A percentile compares a stretch with the other conserved stretches of the same genome.
These are phyloP conservation scores for Stenopsyche tienmushanensis DNA, from an alignment of 1,140 invertebrate genomes.

Conservation along the genomic window DNA sequence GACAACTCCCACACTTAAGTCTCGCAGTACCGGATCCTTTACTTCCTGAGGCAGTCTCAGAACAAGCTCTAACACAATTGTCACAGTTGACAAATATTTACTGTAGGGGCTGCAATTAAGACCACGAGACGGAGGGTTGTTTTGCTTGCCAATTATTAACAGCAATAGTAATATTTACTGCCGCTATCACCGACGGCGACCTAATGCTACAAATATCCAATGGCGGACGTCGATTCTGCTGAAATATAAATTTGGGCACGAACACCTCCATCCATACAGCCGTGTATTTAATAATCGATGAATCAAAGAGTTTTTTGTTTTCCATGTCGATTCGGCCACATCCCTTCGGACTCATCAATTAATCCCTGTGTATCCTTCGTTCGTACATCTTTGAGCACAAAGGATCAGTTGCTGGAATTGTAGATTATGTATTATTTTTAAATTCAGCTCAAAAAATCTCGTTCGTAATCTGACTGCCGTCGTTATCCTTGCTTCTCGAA, in stretches of 20 bases:
- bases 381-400: too few relatives aligned
- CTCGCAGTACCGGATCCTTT: background rate
- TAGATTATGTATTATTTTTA: conserved; percentile 27
- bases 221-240: too few relatives aligned
- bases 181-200: background rate
- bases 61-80: conserved; percentile 27
- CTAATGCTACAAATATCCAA: too few relatives aligned
- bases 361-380: too few relatives aligned
- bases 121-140: conserved; percentile 12
- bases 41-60: background rate
- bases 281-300: too few relatives aligned
- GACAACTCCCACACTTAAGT: background rate
- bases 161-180: conserved; percentile 2
- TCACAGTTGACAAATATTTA: conserved; percentile 26
- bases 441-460: conserved; percentile 13
- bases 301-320: too few relatives aligned
- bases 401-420: conserved; percentile 23
- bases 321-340: too few relatives aligned
- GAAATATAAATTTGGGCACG: too few relatives aligned
- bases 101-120: conserved; percentile 26
- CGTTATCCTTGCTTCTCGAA: background rate
- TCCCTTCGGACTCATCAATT: too few relatives aligned
- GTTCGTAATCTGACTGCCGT: conserved; percentile 20
- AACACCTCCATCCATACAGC: too few relatives aligned
- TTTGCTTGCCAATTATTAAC: conserved; percentile 32